phyloP scores from a whole-genome alignment of 2,888 invertebrate species.

The Diarsia rubi region DNA sequence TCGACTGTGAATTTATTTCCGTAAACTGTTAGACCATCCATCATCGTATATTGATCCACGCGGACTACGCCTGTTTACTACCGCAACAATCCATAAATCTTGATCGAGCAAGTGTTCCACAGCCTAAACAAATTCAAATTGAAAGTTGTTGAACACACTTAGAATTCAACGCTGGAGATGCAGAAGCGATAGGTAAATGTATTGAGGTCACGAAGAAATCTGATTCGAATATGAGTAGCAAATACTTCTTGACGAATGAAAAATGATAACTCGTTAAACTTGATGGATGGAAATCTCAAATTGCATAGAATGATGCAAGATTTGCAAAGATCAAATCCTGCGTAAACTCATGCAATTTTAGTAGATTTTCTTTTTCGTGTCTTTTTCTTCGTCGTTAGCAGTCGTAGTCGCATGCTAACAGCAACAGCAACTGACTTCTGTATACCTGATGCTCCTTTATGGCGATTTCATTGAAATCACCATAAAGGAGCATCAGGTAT shows the following conservation, averaged over 20 bases:
- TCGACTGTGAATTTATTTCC: constrained; percentile 22
- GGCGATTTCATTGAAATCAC: too few species aligned
- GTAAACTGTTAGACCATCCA: constrained; percentile 35
- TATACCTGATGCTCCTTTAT: too few species aligned
- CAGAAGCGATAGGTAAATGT: constrained; percentile 27
- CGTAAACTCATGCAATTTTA: neutral
- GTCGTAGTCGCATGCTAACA: too few species aligned
- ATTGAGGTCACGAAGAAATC: constrained; percentile 28
- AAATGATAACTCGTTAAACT: constrained; percentile 28
- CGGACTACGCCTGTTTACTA: constrained; percentile 30
- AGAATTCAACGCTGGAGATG: constrained; percentile 31
- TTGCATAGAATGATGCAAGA: too few species aligned
- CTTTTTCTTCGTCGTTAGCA: too few species aligned
- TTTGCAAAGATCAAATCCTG: neutral
- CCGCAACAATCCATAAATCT: constrained; percentile 43
- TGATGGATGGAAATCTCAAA: neutral
- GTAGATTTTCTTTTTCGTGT: neutral
- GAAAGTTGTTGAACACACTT: constrained; percentile 36
- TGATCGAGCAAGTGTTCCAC: constrained; percentile 30
- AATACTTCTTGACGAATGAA: constrained; percentile 16
- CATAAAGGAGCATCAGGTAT: too few species aligned
- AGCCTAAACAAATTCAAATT: constrained; percentile 40
- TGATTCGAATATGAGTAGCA: constrained; percentile 23
- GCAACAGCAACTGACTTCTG: too few species aligned
- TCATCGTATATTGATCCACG: constrained; percentile 43